Percentiles rank a stretch among this genome's conserved stretches.
phyloP scores from a whole-genome alignment of 2,797 vertebrate species.

The Lindbergichthys nudifrons region DNA sequence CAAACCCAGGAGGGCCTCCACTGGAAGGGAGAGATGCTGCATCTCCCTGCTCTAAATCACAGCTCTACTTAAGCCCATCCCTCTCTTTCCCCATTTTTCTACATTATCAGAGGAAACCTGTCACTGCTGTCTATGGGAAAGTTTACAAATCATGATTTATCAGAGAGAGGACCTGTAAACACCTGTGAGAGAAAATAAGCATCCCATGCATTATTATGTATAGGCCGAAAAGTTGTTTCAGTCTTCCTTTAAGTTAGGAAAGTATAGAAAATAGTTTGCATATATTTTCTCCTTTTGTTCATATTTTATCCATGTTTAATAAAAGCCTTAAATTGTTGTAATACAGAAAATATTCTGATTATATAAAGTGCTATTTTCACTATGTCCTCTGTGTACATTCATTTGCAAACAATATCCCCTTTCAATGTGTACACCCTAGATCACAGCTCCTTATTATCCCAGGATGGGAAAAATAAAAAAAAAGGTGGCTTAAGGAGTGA shows the following conservation, averaged over 20 bases:
- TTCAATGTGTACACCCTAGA: conserved; percentile 50
- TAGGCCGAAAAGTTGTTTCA: conserved; percentile 68
- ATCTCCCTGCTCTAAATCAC: conserved; percentile 82
- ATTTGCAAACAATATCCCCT: conserved; percentile 39
- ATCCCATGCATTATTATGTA: conserved; percentile 72
- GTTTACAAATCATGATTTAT: conserved; percentile 85
- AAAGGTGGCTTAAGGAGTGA: conserved; percentile 68
- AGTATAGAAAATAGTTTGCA: conserved; percentile 9
- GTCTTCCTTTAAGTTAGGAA: conserved; percentile 48
- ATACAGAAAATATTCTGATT: background rate
- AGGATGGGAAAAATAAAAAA: conserved; percentile 46
- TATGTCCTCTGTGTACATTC: conserved; percentile 19
- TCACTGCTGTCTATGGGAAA: conserved; percentile 81
- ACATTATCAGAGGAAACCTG: conserved; percentile 83
- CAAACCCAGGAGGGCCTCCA: conserved; percentile 84
- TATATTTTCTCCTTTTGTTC: conserved; percentile 1
- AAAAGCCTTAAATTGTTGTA: background rate
- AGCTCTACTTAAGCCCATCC: conserved; percentile 78
- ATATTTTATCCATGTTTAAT: background rate
- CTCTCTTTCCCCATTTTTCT: conserved; percentile 82
- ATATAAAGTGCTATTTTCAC: conserved; percentile 7
- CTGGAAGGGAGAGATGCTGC: conserved; percentile 79
- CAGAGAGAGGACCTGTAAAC: conserved; percentile 75
- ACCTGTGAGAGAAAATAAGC: conserved; percentile 79
- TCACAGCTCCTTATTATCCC: conserved; percentile 60